Evolutionary conservation across 2,888 invertebrate genomes (phyloP).

Genomic region (Lasioglossum lativentre): DNA sequence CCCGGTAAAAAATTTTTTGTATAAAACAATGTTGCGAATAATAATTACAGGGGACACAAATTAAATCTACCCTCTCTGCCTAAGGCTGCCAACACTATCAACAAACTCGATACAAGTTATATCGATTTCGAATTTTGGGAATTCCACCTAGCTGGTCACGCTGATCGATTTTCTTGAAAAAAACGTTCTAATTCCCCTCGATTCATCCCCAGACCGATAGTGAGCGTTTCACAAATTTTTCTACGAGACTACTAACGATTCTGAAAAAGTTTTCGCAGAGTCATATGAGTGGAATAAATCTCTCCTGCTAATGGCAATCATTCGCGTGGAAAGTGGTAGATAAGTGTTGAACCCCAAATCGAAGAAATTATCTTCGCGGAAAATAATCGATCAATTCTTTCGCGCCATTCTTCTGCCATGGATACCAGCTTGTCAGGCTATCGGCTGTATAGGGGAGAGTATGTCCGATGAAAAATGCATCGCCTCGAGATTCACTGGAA

Average conservation of each 20-base stretch:
- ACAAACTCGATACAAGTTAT: too few species aligned
- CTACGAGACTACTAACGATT: neutral
- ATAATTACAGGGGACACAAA: too few species aligned
- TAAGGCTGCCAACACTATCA: too few species aligned
- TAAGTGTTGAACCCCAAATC: slow-evolving; percentile 52
- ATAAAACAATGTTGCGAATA: too few species aligned
- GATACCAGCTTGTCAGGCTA: slow-evolving; percentile 26
- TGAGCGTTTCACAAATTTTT: slow-evolving; percentile 17
- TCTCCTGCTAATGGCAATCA: slow-evolving; percentile 30
- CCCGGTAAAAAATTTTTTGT: neutral
- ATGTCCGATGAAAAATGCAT: neutral
- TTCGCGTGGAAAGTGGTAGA: slow-evolving; percentile 48
- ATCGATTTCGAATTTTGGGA: neutral
- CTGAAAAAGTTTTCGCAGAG: slow-evolving; percentile 25
- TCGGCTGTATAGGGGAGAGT: neutral
- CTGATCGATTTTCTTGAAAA: neutral
- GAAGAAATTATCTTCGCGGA: slow-evolving; percentile 36
- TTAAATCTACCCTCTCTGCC: slow-evolving; percentile 64
- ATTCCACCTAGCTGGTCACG: neutral
- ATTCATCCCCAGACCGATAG: neutral
- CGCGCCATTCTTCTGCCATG: slow-evolving; percentile 37
- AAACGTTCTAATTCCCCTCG: neutral
- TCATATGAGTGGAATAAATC: slow-evolving; percentile 8
- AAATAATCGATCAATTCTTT: slow-evolving; percentile 55
- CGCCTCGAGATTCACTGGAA: neutral